These are phyloP conservation scores for Salvelinus alpinus DNA, from an alignment of 2,113 vertebrate genomes.

Conservation along the genomic window DNA sequence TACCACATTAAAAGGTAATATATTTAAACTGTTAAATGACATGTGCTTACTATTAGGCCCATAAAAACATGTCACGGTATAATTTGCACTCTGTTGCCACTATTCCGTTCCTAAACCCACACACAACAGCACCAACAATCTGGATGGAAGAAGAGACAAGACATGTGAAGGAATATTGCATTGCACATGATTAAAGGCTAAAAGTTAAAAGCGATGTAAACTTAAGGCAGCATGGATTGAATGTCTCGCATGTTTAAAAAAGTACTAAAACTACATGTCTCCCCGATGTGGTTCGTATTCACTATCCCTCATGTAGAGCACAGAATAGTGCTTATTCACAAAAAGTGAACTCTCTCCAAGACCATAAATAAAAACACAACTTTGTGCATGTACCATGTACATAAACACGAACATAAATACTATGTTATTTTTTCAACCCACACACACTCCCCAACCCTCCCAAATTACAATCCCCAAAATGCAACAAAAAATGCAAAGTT, in stretches of 20 bases:
- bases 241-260: slow-evolving; percentile 69
- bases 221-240: slow-evolving; percentile 90
- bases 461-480: slow-evolving; percentile 44
- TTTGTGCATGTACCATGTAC: slow-evolving; percentile 48
- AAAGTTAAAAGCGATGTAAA: slow-evolving; percentile 87
- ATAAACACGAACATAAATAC: slow-evolving; percentile 48
- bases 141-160: slow-evolving; percentile 35
- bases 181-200: slow-evolving; percentile 88
- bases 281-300: slow-evolving; percentile 28
- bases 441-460: slow-evolving; percentile 28
- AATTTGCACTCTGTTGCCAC: slow-evolving; percentile 10
- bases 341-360: slow-evolving; percentile 56
- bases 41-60: no score
- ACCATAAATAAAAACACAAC: slow-evolving; percentile 62
- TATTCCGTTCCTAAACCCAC: slow-evolving; percentile 51
- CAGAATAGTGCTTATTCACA: slow-evolving; percentile 22
- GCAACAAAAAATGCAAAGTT: slow-evolving; percentile 29
- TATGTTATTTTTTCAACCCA: slow-evolving; percentile 8
- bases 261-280: slow-evolving; percentile 48
- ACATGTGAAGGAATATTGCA: slow-evolving; percentile 59
- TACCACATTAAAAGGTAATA: no score
- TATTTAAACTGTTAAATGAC: no score
- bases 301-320: slow-evolving; percentile 25
- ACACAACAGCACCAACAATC: slow-evolving; percentile 48
- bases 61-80: no score